These are phyloP conservation scores for Campoplex nolae DNA, from an alignment of 2,888 invertebrate genomes.

Conservation along the genomic window DNA sequence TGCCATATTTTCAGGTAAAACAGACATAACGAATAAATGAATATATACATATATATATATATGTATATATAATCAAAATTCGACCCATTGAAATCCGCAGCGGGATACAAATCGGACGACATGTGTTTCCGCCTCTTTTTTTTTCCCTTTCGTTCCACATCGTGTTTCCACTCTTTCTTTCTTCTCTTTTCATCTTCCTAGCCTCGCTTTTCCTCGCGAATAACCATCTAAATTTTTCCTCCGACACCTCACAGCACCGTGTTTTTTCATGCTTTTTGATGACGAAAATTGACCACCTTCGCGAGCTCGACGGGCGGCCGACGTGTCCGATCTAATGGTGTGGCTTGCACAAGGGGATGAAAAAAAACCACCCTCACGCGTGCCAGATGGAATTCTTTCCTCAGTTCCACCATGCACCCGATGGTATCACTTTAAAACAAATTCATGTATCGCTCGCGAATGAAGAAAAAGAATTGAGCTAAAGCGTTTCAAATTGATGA, in stretches of 20 bases:
- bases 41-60: slow-evolving; percentile 68
- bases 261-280: slow-evolving; percentile 45
- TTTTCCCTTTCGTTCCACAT: slow-evolving; percentile 55
- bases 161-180: slow-evolving; percentile 10
- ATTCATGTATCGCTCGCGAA: slow-evolving; percentile 43
- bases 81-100: slow-evolving; percentile 83
- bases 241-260: slow-evolving; percentile 62
- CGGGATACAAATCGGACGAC: slow-evolving; percentile 83
- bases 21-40: slow-evolving; percentile 66
- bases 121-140: slow-evolving; percentile 80
- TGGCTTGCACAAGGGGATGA: slow-evolving; percentile 35
- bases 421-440: slow-evolving; percentile 45
- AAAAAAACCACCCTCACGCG: neutral
- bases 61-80: slow-evolving; percentile 74
- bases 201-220: slow-evolving; percentile 35
- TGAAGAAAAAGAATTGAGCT: slow-evolving; percentile 36
- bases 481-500: slow-evolving; percentile 66
- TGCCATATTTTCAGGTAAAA: neutral
- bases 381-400: slow-evolving; percentile 22
- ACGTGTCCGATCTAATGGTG: slow-evolving; percentile 13
- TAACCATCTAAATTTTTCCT: slow-evolving; percentile 62
- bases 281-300: slow-evolving; percentile 69
- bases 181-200: slow-evolving; percentile 30
- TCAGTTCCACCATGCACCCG: slow-evolving; percentile 18
- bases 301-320: slow-evolving; percentile 47